Evolutionary conservation across 35 echinoderm and acorn worm species (phyloP).

Genomic region (Lytechinus variegatus): DNA sequence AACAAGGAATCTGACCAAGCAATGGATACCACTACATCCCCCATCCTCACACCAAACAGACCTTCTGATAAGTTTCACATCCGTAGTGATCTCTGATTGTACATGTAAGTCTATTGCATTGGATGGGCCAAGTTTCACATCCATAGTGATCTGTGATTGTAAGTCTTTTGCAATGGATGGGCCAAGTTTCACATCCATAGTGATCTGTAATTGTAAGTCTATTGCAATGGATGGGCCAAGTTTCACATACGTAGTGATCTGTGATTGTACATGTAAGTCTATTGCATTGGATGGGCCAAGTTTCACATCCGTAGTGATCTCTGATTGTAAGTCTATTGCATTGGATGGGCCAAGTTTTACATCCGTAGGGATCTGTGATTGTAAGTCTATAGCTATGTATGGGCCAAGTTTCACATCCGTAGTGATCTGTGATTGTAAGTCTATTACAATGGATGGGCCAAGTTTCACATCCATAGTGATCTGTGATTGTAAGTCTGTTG

Average conservation of each 20-base stretch:
- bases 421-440: conserved; percentile 66
- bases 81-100: conserved; percentile 87
- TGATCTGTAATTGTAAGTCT: conserved; percentile 56
- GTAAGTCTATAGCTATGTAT: background rate
- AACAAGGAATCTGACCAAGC: conserved; percentile 58
- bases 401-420: conserved; percentile 71
- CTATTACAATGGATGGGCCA: no score
- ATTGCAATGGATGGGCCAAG: no score
- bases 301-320: background rate
- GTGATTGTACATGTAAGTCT: no score
- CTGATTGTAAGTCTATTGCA: background rate
- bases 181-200: conserved; percentile 76
- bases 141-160: background rate
- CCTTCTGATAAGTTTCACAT: conserved; percentile 76
- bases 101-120: background rate
- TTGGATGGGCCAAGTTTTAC: background rate
- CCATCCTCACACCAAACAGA: conserved; percentile 61
- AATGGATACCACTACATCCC: conserved; percentile 44
- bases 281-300: background rate
- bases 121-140: background rate
- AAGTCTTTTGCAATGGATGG: background rate
- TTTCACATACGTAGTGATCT: no score
- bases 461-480: no score
- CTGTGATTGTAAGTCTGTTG: no score
- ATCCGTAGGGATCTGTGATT: background rate